Evolutionary conservation across 2,888 invertebrate genomes (phyloP), one percentile per base, ranked within the genome.

Genomic region (Cristatella mucedo): DNA sequence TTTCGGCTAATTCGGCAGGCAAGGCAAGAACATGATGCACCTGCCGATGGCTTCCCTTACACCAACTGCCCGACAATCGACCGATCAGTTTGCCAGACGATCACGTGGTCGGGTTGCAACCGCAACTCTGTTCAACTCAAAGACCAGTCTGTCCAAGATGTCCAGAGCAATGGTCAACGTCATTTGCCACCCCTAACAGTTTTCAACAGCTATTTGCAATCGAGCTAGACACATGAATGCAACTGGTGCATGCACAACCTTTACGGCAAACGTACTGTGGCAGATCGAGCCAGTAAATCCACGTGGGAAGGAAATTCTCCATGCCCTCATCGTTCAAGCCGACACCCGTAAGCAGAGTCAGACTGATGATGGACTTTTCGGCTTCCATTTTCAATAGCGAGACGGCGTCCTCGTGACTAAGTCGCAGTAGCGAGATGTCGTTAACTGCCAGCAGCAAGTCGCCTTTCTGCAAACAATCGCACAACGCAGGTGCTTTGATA

Each of bases 241-340:
- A 31, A 31, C n/a, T n/a, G n/a, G n/a, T n/a, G n/a, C n/a, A n/a
- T n/a, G n/a, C 34, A 34, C 6, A 11, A 7, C 22, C 22, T 18
- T 11, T 11, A 20, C 15, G 20, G 11, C 18, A 37, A 2, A 32
- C 52, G 46, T 49, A 66, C 63, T 57, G 57, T 19, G 70, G 69
- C 50, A 70, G 49, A 42, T 62, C 59, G 40, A 69, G 65, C 69
- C 69, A 70, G 52, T 63, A 70, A 41, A 67, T 54, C 70, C 70
- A 70, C 21, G 66, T 63, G 2, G 70, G 70, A 11, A 61, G 60
- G 50, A 70, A 70, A 51, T 67, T 66, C 22, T 55, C 57, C 9
- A 53, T 51, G 9, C 63, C 64, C 21, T 54, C 51, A 21, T 54
- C 55, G 4, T 64, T 67, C 50, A 68, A 68, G 16, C 67, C 61